Conservation (phyloP, 2,888 invertebrate genomes). For the Alloplasta piceator region DNA sequence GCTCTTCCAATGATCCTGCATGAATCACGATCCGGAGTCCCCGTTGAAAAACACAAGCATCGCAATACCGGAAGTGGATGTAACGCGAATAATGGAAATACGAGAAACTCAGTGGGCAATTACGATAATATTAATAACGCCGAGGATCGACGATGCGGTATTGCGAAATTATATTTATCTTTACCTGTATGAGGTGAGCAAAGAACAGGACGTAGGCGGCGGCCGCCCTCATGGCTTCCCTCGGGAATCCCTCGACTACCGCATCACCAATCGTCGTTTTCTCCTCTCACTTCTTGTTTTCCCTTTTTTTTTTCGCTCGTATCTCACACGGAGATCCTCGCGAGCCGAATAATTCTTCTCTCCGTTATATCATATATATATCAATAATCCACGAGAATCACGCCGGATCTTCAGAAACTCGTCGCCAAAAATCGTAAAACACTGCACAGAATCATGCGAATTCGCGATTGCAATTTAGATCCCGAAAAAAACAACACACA, state of each 20-base stretch:
- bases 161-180: not conserved
- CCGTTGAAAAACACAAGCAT: not conserved
- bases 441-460: constrained; percentile 37
- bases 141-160: not conserved
- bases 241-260: constrained; percentile 82
- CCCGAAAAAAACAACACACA: not conserved
- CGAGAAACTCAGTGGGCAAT: constrained; percentile 15
- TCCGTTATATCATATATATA: not conserved
- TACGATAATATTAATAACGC: constrained; percentile 24
- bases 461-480: not conserved
- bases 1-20: too few relatives aligned
- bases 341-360: not conserved
- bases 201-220: constrained; percentile 83
- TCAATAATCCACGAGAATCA: too few relatives aligned
- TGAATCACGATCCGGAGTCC: too few relatives aligned
- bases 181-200: constrained; percentile 83
- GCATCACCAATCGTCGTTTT: constrained; percentile 81
- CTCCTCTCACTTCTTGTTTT: constrained; percentile 58
- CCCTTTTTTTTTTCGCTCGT: constrained; percentile 32
- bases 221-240: constrained; percentile 84
- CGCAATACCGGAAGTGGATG: constrained; percentile 49
- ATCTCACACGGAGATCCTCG: not conserved
- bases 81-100: not conserved
- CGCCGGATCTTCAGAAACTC: not conserved
- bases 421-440: not conserved